These are phyloP conservation scores for Acanthaster planci DNA, from an alignment of 35 echinoderm and acorn worm genomes.

Conservation along the genomic window DNA sequence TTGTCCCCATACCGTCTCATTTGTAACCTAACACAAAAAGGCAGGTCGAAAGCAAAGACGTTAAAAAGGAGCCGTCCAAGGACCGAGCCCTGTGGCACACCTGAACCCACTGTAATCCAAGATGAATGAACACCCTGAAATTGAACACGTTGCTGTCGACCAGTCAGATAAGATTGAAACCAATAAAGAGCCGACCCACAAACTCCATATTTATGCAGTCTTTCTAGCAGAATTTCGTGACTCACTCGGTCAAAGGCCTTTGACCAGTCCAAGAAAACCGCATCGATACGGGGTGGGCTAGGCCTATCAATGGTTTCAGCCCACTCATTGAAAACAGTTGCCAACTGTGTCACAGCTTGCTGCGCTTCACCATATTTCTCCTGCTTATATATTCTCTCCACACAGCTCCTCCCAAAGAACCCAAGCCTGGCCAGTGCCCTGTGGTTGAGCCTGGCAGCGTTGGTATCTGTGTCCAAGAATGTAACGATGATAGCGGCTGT, in stretches of 20 bases:
- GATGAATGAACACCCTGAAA: no score
- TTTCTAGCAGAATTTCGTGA: constrained; percentile 5
- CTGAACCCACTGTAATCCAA: no score
- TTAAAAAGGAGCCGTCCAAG: no score
- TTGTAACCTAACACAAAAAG: no score
- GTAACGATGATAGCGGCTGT: constrained; percentile 40
- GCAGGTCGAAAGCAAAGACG: no score
- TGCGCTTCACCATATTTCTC: no score
- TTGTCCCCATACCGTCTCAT: no score
- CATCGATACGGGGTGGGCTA: constrained; percentile 9
- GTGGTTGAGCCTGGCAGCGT: neutral
- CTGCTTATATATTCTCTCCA: no score
- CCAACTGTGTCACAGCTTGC: constrained; percentile 11
- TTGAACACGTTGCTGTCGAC: neutral
- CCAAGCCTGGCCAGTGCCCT: constrained; percentile 49
- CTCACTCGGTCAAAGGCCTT: neutral
- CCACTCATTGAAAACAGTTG: constrained; percentile 9
- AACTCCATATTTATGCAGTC: constrained; percentile 3
- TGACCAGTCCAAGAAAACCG: constrained; percentile 16
- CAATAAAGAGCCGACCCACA: constrained; percentile 1
- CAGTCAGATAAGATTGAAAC: neutral
- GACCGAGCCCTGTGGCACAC: no score
- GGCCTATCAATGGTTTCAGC: neutral
- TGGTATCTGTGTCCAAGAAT: constrained; percentile 54
- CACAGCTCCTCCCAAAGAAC: constrained; percentile 11